Conservation (phyloP, 2,888 invertebrate genomes). For the Epistrophella euchroma region DNA sequence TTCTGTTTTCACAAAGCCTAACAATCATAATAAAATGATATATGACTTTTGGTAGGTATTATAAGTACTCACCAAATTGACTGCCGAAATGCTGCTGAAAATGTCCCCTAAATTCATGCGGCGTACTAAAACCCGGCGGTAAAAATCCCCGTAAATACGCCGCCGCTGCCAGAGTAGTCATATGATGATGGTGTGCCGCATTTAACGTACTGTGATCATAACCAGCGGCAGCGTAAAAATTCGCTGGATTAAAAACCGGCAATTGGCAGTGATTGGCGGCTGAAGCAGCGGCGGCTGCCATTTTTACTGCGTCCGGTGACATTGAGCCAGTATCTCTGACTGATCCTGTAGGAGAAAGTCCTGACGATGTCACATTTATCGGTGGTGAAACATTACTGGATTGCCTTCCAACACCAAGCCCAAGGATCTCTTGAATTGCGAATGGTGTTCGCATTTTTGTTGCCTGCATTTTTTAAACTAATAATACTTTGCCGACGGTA, state of each 20-base stretch:
- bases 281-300: slow-evolving; percentile 82
- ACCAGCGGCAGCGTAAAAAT: slow-evolving; percentile 83
- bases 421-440: slow-evolving; percentile 83
- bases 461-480: slow-evolving; percentile 80
- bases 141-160: slow-evolving; percentile 83
- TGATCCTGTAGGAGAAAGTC: slow-evolving; percentile 55
- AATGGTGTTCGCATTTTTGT: slow-evolving; percentile 84
- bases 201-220: slow-evolving; percentile 82
- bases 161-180: slow-evolving; percentile 83
- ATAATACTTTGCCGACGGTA: slow-evolving; percentile 66
- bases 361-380: slow-evolving; percentile 65
- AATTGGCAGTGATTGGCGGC: slow-evolving; percentile 83
- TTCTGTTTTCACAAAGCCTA: too few relatives aligned
- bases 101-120: slow-evolving; percentile 83
- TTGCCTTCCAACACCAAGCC: slow-evolving; percentile 81
- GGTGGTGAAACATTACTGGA: slow-evolving; percentile 76
- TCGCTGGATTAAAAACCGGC: slow-evolving; percentile 83
- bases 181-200: slow-evolving; percentile 83
- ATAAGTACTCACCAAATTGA: slow-evolving; percentile 81
- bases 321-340: slow-evolving; percentile 79
- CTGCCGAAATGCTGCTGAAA: slow-evolving; percentile 83
- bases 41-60: too few relatives aligned
- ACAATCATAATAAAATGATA: too few relatives aligned
- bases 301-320: slow-evolving; percentile 81
- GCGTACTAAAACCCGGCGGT: slow-evolving; percentile 83